phyloP scores from a whole-genome alignment of 1,140 invertebrate genomes.

The Brachionus rotundiformis region DNA sequence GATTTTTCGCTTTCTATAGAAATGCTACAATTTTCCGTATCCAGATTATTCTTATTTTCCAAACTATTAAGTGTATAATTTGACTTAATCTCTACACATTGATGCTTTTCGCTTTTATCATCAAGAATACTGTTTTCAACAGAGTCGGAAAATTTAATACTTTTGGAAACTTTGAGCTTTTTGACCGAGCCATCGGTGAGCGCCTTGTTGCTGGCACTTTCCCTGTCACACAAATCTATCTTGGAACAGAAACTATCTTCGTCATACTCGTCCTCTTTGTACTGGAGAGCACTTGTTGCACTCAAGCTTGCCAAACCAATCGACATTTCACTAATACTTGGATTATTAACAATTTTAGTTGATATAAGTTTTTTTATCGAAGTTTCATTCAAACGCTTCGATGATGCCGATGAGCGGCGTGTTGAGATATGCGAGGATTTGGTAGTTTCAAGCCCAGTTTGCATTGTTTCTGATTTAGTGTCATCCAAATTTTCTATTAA shows the following conservation, averaged over 20 bases:
- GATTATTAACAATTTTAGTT: slow-evolving; percentile 10
- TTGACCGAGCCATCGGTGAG: neutral
- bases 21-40: slow-evolving; percentile 20
- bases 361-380: slow-evolving; percentile 26
- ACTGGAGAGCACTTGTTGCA: slow-evolving; percentile 13
- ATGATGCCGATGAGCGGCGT: neutral
- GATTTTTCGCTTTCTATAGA: slow-evolving; percentile 42
- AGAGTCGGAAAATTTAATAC: slow-evolving; percentile 35
- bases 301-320: slow-evolving; percentile 34
- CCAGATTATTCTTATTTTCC: neutral
- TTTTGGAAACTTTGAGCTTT: slow-evolving; percentile 15
- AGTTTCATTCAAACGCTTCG: slow-evolving; percentile 25
- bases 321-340: slow-evolving; percentile 38
- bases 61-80: slow-evolving; percentile 40
- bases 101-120: neutral
- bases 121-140: neutral
- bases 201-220: slow-evolving; percentile 21
- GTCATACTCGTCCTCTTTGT: slow-evolving; percentile 12
- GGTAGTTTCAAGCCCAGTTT: slow-evolving; percentile 15
- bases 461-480: neutral
- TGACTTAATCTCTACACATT: slow-evolving; percentile 39
- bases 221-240: slow-evolving; percentile 16
- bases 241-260: neutral
- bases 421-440: neutral
- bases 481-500: slow-evolving; percentile 15